Percentiles rank a stretch among this genome's conserved stretches.
These are phyloP conservation scores for Agonopterix subpropinquella DNA, from an alignment of 2,888 invertebrate species.

Conservation along the genomic window DNA sequence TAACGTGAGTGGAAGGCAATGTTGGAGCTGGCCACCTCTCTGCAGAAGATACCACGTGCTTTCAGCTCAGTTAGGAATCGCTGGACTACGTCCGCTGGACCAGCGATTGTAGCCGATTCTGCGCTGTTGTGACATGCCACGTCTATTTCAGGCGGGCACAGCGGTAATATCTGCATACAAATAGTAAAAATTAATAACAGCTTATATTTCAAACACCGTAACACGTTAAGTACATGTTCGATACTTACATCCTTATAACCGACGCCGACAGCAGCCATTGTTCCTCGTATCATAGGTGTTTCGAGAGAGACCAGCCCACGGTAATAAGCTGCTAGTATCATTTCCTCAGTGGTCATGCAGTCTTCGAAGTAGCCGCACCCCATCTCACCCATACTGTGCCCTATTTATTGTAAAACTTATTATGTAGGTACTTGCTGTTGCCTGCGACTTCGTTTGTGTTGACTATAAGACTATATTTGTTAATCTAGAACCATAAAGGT, in stretches of 20 bases:
- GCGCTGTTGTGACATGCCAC: conserved; percentile 84
- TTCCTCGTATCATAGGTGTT: conserved; percentile 76
- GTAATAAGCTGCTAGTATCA: conserved; percentile 84
- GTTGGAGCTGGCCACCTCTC: conserved; percentile 75
- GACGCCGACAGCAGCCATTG: conserved; percentile 88
- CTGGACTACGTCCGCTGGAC: conserved; percentile 74
- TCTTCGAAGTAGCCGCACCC: conserved; percentile 94
- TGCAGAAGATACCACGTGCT: conserved; percentile 14
- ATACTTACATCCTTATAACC: conserved; percentile 51
- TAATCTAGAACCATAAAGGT: too few relatives aligned
- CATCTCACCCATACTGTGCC: conserved; percentile 92
- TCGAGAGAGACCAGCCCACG: conserved; percentile 80
- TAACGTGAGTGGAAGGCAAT: conserved; percentile 89
- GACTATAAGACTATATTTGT: neutral
- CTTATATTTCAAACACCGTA: neutral
- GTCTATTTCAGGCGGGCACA: conserved; percentile 62
- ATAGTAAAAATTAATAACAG: neutral
- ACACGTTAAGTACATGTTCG: neutral
- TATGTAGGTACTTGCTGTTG: neutral
- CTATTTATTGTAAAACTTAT: conserved; percentile 30
- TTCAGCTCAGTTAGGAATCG: conserved; percentile 58
- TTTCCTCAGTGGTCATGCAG: conserved; percentile 85
- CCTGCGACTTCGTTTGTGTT: neutral
- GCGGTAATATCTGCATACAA: conserved; percentile 1
- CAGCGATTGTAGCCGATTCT: conserved; percentile 83